Percentiles rank a stretch among this genome's conserved stretches.
These are phyloP conservation scores for Microplitis demolitor DNA, from an alignment of 1,140 invertebrate species.

Conservation along the genomic window DNA sequence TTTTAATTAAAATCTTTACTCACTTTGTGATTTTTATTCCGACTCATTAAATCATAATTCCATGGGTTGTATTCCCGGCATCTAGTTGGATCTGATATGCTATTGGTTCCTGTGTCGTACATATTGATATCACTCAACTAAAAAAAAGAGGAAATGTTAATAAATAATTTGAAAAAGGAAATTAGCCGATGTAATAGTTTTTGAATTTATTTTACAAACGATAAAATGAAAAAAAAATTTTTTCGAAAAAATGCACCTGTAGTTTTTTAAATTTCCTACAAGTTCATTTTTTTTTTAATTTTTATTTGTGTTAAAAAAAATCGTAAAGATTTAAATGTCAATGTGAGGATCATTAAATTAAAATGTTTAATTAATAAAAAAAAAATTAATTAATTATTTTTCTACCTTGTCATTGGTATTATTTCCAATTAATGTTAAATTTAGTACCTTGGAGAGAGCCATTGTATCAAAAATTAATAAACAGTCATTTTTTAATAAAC, in stretches of 20 bases:
- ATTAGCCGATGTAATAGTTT: background rate
- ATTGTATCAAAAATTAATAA: slow-evolving; percentile 47
- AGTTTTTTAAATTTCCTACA: too few relatives aligned
- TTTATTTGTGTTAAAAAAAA: too few relatives aligned
- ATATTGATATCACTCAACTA: slow-evolving; percentile 50
- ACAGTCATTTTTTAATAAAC: too few relatives aligned
- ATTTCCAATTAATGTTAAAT: slow-evolving; percentile 50
- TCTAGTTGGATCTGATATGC: slow-evolving; percentile 41
- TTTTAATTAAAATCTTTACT: slow-evolving; percentile 19
- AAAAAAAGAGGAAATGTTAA: slow-evolving; percentile 10
- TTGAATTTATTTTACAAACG: background rate
- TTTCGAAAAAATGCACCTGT: too few relatives aligned
- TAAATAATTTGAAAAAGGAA: slow-evolving; percentile 3
- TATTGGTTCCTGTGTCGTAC: slow-evolving; percentile 49
- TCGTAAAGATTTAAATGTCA: too few relatives aligned
- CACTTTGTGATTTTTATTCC: slow-evolving; percentile 50
- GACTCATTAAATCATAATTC: slow-evolving; percentile 50
- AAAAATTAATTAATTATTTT: too few relatives aligned
- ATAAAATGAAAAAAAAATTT: too few relatives aligned
- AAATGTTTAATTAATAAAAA: too few relatives aligned
- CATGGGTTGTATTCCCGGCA: slow-evolving; percentile 51
- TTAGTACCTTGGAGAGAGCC: slow-evolving; percentile 55
- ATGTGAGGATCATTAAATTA: too few relatives aligned
- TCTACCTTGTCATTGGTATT: slow-evolving; percentile 44
- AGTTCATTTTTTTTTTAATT: too few relatives aligned